Base-by-base conservation (phyloP, 2,888 invertebrate genomes). In the Hoplodrina ambigua region DNA sequence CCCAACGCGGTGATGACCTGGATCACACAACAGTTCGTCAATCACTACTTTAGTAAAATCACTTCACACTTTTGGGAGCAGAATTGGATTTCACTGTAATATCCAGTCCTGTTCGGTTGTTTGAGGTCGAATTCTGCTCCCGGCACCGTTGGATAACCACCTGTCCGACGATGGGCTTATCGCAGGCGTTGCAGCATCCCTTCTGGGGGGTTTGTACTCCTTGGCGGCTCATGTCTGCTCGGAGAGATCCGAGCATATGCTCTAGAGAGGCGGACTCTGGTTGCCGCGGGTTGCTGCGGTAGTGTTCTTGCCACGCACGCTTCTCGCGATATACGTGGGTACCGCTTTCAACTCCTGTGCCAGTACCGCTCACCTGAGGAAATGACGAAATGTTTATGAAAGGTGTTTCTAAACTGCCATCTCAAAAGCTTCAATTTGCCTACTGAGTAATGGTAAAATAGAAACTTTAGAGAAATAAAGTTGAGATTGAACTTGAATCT, bases 121-220 rank as follows among this genome's bases (percentile, higher is more conserved):
- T 78, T 52, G 19, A 44, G 41, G 50, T 61, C 65, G 33, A 68
- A 83, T 72, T 75, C 69, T 81, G 78, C 78, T 64, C 81, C 78
- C 50, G 17, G 13, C 62, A 66, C 64, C 58, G 20, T 64, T 50
- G 58, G 62, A 80, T 85, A 83, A 85, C 81, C 90, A 97, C 98
- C 97, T 99, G 99, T 86, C 99, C 99, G 75, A 99, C 99, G 94
- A 99, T 99, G 82, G 99, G 99, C 90, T 99, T 99, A 94, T 99
- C 98, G 96, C 99, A 99, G 85, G 99, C 99, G 92, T 97, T 99
- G 97, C 99, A 99, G 96, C 99, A 99, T 89, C 99, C 99, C 96
- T 99, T 99, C 93, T 99, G 99, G 87, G 99, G 99, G 80, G 99
- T 99, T 94, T 98, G 99, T 81, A 99, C 99, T 95, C 99, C 99